Evolutionary conservation across 2,888 invertebrate species (phyloP).

Genomic region (Dione juno): DNA sequence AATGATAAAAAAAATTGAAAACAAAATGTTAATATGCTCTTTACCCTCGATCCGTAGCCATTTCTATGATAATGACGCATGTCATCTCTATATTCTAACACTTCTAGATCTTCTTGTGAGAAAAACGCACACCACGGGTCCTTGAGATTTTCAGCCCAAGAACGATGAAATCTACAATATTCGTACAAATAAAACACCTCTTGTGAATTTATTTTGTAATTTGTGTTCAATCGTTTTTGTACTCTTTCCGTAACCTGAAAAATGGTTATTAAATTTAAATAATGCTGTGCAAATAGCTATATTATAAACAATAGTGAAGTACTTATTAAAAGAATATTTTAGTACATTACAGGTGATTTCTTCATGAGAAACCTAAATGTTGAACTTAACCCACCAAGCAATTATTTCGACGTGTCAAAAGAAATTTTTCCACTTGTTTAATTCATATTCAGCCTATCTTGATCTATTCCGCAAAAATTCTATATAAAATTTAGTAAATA

Average conservation of each 20-base stretch:
- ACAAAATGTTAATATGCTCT: slow-evolving; percentile 33
- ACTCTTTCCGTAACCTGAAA: slow-evolving; percentile 72
- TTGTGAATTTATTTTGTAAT: slow-evolving; percentile 56
- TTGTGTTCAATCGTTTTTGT: slow-evolving; percentile 78
- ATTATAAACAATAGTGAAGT: too few relatives aligned
- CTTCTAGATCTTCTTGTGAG: slow-evolving; percentile 85
- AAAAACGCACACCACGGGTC: slow-evolving; percentile 91
- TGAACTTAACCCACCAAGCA: too few relatives aligned
- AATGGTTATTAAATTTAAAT: neutral
- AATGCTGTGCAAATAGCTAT: too few relatives aligned
- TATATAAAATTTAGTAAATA: too few relatives aligned
- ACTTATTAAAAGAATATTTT: too few relatives aligned
- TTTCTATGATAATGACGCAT: slow-evolving; percentile 87
- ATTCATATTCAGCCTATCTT: too few relatives aligned
- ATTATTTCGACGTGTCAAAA: too few relatives aligned
- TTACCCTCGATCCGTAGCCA: slow-evolving; percentile 70
- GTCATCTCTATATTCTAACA: slow-evolving; percentile 91
- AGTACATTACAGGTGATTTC: too few relatives aligned
- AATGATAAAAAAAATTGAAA: too few relatives aligned
- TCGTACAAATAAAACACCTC: slow-evolving; percentile 87
- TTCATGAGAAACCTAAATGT: too few relatives aligned
- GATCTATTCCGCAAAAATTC: too few relatives aligned
- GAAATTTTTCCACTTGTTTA: too few relatives aligned
- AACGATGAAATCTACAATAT: slow-evolving; percentile 90
- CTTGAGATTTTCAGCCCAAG: slow-evolving; percentile 72